phyloP scores from a whole-genome alignment of 2,888 invertebrate species.

The Drosophila dives region DNA sequence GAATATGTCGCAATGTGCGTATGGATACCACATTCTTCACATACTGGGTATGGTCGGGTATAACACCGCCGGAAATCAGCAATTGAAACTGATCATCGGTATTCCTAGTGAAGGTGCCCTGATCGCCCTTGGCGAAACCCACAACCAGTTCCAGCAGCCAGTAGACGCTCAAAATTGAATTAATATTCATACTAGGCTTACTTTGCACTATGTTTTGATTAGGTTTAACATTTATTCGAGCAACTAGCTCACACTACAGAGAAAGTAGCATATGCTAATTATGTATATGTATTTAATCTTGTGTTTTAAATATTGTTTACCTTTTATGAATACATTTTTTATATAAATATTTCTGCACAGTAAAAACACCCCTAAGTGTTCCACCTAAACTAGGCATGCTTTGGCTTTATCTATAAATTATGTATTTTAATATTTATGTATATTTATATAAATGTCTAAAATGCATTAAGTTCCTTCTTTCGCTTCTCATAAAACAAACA shows the following conservation, averaged over 20 bases:
- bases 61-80: conserved; percentile 56
- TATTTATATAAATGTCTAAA: not conserved
- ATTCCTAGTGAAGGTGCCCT: conserved; percentile 29
- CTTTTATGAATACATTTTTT: not conserved
- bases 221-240: conserved; percentile 42
- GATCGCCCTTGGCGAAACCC: conserved; percentile 7
- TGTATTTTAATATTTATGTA: not conserved
- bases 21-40: conserved; percentile 54
- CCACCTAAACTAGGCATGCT: not conserved
- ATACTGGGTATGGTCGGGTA: conserved; percentile 18
- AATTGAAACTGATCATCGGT: conserved; percentile 58
- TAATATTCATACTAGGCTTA: conserved; percentile 22
- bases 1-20: conserved; percentile 41
- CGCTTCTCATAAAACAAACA: too few species aligned
- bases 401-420: not conserved
- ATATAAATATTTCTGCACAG: not conserved
- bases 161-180: not conserved
- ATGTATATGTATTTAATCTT: not conserved
- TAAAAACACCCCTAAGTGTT: not conserved
- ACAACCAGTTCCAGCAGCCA: conserved; percentile 8
- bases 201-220: conserved; percentile 10
- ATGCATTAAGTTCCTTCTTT: not conserved
- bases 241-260: conserved; percentile 27
- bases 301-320: conserved; percentile 5
- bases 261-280: conserved; percentile 10